Conservation (phyloP, 2,888 invertebrate genomes). For the Sisyra nigra region DNA sequence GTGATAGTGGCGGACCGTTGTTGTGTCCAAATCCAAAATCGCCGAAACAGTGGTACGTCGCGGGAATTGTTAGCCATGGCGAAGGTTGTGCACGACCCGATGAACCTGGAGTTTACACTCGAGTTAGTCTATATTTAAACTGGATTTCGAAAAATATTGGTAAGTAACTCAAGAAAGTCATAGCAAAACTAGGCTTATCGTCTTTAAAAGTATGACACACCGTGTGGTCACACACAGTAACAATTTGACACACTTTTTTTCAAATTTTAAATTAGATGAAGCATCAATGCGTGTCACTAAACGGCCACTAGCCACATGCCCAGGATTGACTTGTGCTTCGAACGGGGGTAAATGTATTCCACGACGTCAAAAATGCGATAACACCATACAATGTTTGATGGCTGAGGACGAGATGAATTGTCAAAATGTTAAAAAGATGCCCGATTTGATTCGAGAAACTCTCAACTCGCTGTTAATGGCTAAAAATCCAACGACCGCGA, state of each 20-base stretch:
- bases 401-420: conserved; percentile 71
- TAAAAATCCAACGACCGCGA: not conserved
- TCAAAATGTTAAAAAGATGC: conserved; percentile 13
- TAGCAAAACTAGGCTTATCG: no score
- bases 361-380: conserved; percentile 48
- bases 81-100: conserved; percentile 67
- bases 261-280: no score
- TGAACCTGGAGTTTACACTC: conserved; percentile 71
- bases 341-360: conserved; percentile 44
- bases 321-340: conserved; percentile 56
- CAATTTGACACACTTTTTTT: no score
- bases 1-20: conserved; percentile 73
- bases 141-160: conserved; percentile 53
- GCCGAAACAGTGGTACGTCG: conserved; percentile 58
- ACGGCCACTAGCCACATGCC: conserved; percentile 45
- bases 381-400: conserved; percentile 55
- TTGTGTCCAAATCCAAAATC: conserved; percentile 56
- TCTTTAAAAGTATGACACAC: no score
- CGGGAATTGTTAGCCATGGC: conserved; percentile 75
- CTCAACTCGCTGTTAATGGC: conserved; percentile 3
- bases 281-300: conserved; percentile 16
- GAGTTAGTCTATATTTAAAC: conserved; percentile 53
- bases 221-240: no score
- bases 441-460: conserved; percentile 1
- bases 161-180: conserved; percentile 24